Percentiles rank a stretch among this genome's conserved stretches.
These are phyloP conservation scores for Aurelia sp. DNA, from an alignment of 30 jellyfish, hydroid and myxozoan species.

Conservation along the genomic window DNA sequence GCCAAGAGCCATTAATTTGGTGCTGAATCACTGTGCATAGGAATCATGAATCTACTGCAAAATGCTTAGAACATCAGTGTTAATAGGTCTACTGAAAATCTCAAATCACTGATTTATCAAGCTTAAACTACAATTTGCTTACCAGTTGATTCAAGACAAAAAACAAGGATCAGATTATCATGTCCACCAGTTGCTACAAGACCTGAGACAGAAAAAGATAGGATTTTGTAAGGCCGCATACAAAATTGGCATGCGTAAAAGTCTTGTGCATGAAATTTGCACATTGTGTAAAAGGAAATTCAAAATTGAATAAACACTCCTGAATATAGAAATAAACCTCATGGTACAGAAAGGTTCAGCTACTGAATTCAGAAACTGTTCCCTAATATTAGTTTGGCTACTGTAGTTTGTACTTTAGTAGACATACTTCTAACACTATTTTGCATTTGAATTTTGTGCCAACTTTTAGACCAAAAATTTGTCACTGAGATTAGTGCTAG, in stretches of 20 bases:
- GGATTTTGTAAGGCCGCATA: background rate
- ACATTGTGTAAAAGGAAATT: too few species aligned
- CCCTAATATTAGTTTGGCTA: too few species aligned
- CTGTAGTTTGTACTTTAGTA: too few species aligned
- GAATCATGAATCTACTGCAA: too few species aligned
- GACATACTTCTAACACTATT: too few species aligned
- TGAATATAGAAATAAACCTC: background rate
- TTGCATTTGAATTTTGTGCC: background rate
- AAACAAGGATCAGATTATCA: constrained; percentile 80
- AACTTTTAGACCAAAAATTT: too few species aligned
- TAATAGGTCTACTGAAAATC: background rate
- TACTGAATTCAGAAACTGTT: background rate
- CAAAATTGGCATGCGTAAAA: too few species aligned
- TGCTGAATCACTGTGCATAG: too few species aligned
- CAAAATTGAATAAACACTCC: background rate
- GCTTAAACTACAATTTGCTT: constrained; percentile 5
- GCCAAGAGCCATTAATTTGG: background rate
- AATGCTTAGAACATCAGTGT: too few species aligned
- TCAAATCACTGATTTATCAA: background rate
- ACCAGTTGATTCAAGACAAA: constrained; percentile 80
- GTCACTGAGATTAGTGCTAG: too few species aligned
- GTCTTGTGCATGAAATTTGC: too few species aligned
- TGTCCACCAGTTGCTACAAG: constrained; percentile 96
- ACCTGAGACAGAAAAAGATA: constrained; percentile 55
- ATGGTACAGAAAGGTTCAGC: background rate